Percentiles rank a stretch among this genome's conserved stretches.
phyloP scores from a whole-genome alignment of 2,113 vertebrate genomes.

The Brachyistius frenatus region DNA sequence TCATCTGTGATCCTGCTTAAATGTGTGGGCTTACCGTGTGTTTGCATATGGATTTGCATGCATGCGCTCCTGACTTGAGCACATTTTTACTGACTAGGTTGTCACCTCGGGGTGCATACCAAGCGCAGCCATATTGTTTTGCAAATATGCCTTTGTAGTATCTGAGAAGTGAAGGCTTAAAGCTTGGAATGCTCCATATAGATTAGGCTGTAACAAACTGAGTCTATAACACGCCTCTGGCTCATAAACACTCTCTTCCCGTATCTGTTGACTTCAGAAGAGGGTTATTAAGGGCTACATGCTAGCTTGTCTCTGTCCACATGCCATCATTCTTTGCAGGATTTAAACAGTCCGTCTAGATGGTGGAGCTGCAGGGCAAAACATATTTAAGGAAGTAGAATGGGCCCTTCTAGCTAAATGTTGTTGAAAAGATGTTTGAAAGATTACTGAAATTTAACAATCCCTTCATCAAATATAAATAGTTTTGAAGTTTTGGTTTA shows the following conservation, averaged over 20 bases:
- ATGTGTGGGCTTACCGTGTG: conserved; percentile 8
- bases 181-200: conserved; percentile 16
- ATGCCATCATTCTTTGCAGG: not conserved
- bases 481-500: not conserved
- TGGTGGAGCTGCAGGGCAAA: not conserved
- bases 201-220: conserved; percentile 37
- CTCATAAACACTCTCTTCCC: conserved; percentile 22
- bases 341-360: not conserved
- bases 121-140: conserved; percentile 39
- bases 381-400: conserved; percentile 13
- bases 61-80: conserved; percentile 11
- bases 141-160: conserved; percentile 26
- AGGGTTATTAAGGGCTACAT: not conserved
- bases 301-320: conserved; percentile 13
- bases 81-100: conserved; percentile 11
- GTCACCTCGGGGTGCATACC: conserved; percentile 31
- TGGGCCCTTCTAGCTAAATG: not conserved
- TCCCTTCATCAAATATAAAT: conserved; percentile 1
- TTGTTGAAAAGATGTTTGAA: conserved; percentile 6
- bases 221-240: conserved; percentile 25
- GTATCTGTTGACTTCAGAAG: conserved; percentile 35
- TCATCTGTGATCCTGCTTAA: not conserved
- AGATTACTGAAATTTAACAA: conserved; percentile 8
- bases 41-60: conserved; percentile 28
- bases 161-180: conserved; percentile 8